Evolutionary conservation across 2,888 invertebrate species (phyloP), one percentile per base, ranked within the genome.

Genomic region (Drosophila monieri): DNA sequence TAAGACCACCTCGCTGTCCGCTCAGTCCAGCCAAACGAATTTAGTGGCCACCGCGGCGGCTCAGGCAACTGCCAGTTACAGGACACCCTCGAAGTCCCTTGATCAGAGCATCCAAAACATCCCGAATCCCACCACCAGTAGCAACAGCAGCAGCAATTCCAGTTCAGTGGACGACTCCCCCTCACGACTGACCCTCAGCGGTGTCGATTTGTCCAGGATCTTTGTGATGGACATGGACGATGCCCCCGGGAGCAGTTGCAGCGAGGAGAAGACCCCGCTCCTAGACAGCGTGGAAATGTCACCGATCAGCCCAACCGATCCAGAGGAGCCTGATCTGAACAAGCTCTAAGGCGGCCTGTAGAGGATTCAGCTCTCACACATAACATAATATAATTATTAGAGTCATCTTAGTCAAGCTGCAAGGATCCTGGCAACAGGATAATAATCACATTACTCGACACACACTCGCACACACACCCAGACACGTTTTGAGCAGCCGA

Each of bases 241-340:
- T 74, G 76, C 88, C 48, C 78, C 85, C 32, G 79, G 88, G 67
- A 89, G 90, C 76, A 85, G 88, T 67, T 89, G 90, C 77, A 90
- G 89, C 67, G 92, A 92, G 74, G 92, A 92, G 78, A 91, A 92
- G 74, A 91, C 91, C 9, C 92, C 92, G 43, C 84, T 92, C 35
- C 87, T 92, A 59, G 92, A 92, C 69, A 91, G 91, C 75, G 91
- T 92, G 67, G 92, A 92, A 79, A 91, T 92, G 90, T 91, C 91
- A 32, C 91, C 91, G 15, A 91, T 91, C 27, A 91, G 91, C 86
- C 92, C 92, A 78, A 90, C 90, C 47, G 90, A 90, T 73, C 86
- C 90, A 8, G 73, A 77, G 21, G 57, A 70, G 43, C 58, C 79
- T 46, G 88, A 90, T 23, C 76, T 85, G 61, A 81, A 81, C 49